Conservation (phyloP, 1,140 invertebrate genomes). For the Zophobas atratus region DNA sequence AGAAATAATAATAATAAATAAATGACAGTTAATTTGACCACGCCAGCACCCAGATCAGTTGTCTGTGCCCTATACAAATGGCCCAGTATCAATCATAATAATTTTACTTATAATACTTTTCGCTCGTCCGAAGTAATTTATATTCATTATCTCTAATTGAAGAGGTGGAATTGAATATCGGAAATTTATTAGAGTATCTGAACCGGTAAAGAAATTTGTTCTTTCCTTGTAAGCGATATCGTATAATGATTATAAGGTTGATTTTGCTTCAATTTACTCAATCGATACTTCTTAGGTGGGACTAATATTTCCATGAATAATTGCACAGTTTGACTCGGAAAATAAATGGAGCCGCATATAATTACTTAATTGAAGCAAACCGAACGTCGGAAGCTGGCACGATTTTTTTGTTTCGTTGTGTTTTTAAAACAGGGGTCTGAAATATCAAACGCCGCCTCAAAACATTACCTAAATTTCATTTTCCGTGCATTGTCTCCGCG, state of each 20-base stretch:
- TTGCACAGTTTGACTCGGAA: neutral
- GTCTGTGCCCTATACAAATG: conserved; percentile 1
- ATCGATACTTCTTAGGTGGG: neutral
- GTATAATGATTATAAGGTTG: neutral
- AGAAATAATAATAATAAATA: too few species aligned
- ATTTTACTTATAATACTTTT: conserved; percentile 15
- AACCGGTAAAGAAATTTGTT: conserved; percentile 37
- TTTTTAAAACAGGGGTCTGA: too few species aligned
- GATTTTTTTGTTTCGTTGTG: too few species aligned
- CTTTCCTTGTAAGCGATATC: neutral
- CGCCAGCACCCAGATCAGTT: too few species aligned
- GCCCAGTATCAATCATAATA: conserved; percentile 40
- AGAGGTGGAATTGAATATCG: conserved; percentile 47
- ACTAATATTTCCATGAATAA: too few species aligned
- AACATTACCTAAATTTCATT: too few species aligned
- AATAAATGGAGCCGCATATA: neutral
- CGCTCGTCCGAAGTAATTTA: conserved; percentile 35
- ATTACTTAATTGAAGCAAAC: neutral
- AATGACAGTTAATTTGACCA: too few species aligned
- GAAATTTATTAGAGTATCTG: conserved; percentile 39
- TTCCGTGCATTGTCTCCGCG: too few species aligned
- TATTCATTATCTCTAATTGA: conserved; percentile 52
- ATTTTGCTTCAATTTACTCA: conserved; percentile 2
- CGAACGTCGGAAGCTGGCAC: too few species aligned
- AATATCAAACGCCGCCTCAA: too few species aligned